These are phyloP conservation scores for Syndactyla subalaris DNA, from an alignment of 2,797 vertebrate species.

Conservation along the genomic window DNA sequence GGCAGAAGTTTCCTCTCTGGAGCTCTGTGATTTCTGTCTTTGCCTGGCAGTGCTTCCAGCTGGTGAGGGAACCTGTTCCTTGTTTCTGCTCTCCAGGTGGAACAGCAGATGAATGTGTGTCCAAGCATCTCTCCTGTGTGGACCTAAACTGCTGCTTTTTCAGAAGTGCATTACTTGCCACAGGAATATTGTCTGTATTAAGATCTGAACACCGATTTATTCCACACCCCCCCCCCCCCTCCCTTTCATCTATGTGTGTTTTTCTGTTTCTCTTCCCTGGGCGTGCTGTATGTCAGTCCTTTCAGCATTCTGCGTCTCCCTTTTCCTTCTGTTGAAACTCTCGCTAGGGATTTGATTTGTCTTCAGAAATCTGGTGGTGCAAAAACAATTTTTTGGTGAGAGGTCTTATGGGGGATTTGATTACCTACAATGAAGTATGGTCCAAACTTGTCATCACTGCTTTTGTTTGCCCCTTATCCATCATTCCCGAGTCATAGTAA, in stretches of 20 bases:
- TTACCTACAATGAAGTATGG: not conserved
- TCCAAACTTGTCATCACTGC: not conserved
- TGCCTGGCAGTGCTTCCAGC: not conserved
- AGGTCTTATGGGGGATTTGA: not conserved
- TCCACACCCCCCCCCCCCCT: too few relatives aligned
- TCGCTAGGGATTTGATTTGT: not conserved
- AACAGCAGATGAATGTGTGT: accelerated
- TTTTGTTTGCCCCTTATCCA: not conserved
- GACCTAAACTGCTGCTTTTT: not conserved
- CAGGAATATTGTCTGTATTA: not conserved
- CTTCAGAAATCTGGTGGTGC: not conserved
- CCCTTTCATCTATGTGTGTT: accelerated
- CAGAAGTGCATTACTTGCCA: not conserved
- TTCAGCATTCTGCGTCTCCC: not conserved
- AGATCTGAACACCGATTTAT: not conserved
- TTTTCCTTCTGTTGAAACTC: not conserved
- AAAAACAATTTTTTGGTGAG: not conserved
- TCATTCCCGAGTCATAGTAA: accelerated
- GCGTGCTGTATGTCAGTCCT: not conserved
- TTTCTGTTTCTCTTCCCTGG: not conserved
- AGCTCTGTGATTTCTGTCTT: not conserved
- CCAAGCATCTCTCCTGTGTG: not conserved
- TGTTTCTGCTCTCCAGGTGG: not conserved
- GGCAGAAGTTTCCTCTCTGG: not conserved
- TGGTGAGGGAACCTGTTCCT: not conserved